phyloP scores from a whole-genome alignment of 1,140 invertebrate genomes.

The Mactra quadrangularis region DNA sequence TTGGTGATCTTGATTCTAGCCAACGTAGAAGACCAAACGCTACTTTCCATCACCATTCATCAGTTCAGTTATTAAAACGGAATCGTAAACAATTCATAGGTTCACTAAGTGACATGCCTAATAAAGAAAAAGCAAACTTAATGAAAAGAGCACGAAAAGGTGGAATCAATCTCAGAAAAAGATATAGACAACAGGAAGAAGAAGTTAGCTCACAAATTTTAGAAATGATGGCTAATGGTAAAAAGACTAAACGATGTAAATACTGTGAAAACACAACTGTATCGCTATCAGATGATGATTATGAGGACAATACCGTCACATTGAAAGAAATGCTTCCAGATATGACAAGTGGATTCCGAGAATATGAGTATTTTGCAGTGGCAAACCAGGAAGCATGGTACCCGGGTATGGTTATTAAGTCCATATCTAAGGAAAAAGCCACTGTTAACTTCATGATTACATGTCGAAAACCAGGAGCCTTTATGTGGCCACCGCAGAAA shows the following conservation, averaged over 20 bases:
- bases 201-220: not conserved
- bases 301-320: not conserved
- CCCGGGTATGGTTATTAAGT: slow-evolving; percentile 13
- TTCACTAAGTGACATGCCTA: not conserved
- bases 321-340: not conserved
- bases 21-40: slow-evolving; percentile 15
- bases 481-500: slow-evolving; percentile 15
- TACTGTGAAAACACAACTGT: not conserved
- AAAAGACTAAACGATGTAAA: slow-evolving; percentile 10
- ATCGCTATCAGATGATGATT: not conserved
- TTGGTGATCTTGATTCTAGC: too few relatives aligned
- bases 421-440: not conserved
- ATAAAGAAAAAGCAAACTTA: not conserved
- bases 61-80: not conserved
- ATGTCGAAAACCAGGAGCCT: slow-evolving; percentile 3
- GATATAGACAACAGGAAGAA: not conserved
- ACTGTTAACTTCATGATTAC: slow-evolving; percentile 25
- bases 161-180: slow-evolving; percentile 8
- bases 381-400: slow-evolving; percentile 44
- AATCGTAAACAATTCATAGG: not conserved
- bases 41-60: slow-evolving; percentile 8
- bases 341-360: not conserved
- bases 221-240: not conserved
- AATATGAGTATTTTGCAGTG: slow-evolving; percentile 25
- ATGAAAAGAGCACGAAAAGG: not conserved